Conservation (phyloP, 2,113 vertebrate species). For the Microcebus ravelobensis region DNA sequence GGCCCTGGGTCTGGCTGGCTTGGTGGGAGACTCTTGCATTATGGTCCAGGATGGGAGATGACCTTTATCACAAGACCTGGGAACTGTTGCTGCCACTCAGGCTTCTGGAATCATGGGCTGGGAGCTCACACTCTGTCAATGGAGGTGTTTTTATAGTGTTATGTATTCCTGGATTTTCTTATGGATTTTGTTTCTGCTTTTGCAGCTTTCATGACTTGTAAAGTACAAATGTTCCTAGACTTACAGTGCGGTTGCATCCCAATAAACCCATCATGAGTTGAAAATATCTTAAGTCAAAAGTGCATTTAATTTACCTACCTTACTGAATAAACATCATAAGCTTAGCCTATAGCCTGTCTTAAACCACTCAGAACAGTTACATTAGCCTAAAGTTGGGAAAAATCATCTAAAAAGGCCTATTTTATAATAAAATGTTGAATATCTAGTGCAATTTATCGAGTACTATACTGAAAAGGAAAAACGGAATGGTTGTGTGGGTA, state of each 20-base stretch:
- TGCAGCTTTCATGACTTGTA: not conserved
- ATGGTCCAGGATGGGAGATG: not conserved
- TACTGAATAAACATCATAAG: not conserved
- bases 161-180: not conserved
- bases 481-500: not conserved
- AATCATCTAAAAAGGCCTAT: not conserved
- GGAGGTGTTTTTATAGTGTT: not conserved
- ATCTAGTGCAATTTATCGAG: not conserved
- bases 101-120: not conserved
- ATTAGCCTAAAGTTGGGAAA: not conserved
- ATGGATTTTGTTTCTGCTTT: not conserved
- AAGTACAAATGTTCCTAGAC: not conserved
- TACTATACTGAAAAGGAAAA: not conserved
- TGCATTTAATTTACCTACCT: not conserved
- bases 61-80: not conserved
- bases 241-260: not conserved
- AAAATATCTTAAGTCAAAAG: not conserved
- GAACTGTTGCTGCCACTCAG: not conserved
- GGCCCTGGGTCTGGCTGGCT: not conserved
- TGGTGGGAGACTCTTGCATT: not conserved
- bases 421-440: not conserved
- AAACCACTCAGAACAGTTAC: not conserved
- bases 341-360: not conserved
- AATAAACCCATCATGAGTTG: not conserved
- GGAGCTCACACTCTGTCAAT: not conserved